A percentile compares a stretch with the other conserved stretches of the same genome.
These are phyloP conservation scores for Drosophila miranda DNA, from an alignment of 1,140 invertebrate genomes.

Conservation along the genomic window DNA sequence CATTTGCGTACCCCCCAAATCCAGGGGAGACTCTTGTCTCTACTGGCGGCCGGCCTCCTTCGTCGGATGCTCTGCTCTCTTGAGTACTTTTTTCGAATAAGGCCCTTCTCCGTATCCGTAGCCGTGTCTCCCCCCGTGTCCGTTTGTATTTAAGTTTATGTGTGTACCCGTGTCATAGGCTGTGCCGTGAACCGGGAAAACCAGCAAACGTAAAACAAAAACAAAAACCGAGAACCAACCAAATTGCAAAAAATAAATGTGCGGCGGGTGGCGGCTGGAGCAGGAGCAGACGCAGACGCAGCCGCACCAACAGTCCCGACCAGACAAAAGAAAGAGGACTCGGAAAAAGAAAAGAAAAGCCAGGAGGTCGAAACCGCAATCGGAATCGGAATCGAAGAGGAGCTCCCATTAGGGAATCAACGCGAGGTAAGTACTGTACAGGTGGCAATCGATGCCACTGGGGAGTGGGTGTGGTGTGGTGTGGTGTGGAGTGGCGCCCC, in stretches of 20 bases:
- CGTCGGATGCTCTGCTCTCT: too few species aligned
- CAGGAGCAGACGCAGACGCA: slow-evolving; percentile 18
- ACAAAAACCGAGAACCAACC: slow-evolving; percentile 34
- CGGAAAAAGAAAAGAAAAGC: slow-evolving; percentile 55
- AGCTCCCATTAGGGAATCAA: slow-evolving; percentile 48
- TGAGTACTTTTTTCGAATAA: too few species aligned
- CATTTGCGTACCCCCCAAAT: slow-evolving; percentile 37
- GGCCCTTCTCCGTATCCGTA: too few species aligned
- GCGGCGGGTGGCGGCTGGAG: slow-evolving; percentile 49
- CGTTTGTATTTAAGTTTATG: slow-evolving; percentile 35
- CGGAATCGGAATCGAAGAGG: slow-evolving; percentile 39
- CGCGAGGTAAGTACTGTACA: slow-evolving; percentile 43
- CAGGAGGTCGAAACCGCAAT: slow-evolving; percentile 1
- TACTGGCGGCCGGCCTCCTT: too few species aligned
- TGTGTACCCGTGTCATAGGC: slow-evolving; percentile 6
- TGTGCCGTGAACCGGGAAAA: slow-evolving; percentile 34
- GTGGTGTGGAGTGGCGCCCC: slow-evolving; percentile 11
- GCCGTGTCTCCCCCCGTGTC: background rate
- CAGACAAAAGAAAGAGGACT: slow-evolving; percentile 55
- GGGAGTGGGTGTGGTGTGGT: too few species aligned
- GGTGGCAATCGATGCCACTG: slow-evolving; percentile 17
- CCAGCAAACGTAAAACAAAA: slow-evolving; percentile 4
- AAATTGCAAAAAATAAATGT: slow-evolving; percentile 65
- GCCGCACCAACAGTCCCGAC: slow-evolving; percentile 38
- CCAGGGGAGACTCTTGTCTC: background rate